Conservation (phyloP, 2,797 vertebrate genomes). For the Semaprochilodus insignis region DNA sequence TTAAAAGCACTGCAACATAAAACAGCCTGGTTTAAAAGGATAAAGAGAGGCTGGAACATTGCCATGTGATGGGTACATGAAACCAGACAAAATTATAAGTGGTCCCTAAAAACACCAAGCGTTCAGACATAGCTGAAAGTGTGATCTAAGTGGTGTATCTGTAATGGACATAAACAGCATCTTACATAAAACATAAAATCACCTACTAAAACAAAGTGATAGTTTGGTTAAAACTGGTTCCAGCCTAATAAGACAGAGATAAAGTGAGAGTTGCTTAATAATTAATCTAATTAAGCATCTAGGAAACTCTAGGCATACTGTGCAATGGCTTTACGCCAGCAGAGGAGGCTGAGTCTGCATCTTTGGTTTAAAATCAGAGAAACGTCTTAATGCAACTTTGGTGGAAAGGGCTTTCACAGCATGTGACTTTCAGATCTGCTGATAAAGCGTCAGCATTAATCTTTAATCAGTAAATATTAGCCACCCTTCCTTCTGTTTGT, state of each 20-base stretch:
- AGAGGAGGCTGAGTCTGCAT: not conserved
- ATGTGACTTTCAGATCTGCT: conserved; percentile 4
- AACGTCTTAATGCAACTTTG: not conserved
- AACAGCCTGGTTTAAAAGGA: too few relatives aligned
- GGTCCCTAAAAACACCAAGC: too few relatives aligned
- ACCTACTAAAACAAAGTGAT: conserved; percentile 6
- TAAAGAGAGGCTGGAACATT: too few relatives aligned
- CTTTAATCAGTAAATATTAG: conserved; percentile 9
- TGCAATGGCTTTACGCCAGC: conserved; percentile 48
- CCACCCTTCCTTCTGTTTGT: not conserved
- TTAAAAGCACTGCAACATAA: too few relatives aligned
- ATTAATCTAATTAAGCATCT: conserved; percentile 75
- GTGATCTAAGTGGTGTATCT: not conserved
- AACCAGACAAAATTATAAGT: too few relatives aligned
- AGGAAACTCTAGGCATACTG: conserved; percentile 48
- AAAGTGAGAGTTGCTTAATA: conserved; percentile 71
- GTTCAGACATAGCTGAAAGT: not conserved
- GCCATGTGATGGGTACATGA: too few relatives aligned
- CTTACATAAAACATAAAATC: not conserved
- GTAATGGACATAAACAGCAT: not conserved
- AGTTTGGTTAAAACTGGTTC: conserved; percentile 38
- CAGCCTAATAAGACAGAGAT: conserved; percentile 49
- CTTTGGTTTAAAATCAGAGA: conserved; percentile 23
- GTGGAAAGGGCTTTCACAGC: not conserved
- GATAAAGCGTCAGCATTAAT: not conserved